Percentiles rank a stretch among this genome's conserved stretches.
Evolutionary conservation across 35 echinoderm and acorn worm genomes (phyloP).

Genomic region (Strongylocentrotus purpuratus): DNA sequence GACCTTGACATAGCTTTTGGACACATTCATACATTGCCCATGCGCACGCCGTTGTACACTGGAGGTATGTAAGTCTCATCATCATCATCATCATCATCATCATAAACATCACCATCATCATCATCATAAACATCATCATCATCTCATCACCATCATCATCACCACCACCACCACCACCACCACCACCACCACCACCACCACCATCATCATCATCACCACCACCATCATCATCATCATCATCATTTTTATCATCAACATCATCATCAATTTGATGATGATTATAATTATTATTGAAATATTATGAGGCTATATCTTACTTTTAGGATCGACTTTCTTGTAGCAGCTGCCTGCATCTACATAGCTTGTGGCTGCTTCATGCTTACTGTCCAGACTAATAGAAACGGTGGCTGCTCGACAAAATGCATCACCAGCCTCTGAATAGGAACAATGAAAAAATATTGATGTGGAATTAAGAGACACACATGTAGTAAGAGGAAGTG

Average conservation of each 20-base stretch:
- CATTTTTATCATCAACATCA: no score
- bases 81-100: not conserved
- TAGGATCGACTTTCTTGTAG: constrained; percentile 78
- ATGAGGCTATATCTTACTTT: constrained; percentile 66
- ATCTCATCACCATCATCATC: not conserved
- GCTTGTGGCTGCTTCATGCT: constrained; percentile 89
- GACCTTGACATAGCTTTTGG: no score
- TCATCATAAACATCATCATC: no score
- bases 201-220: not conserved
- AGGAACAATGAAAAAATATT: not conserved
- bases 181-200: not conserved
- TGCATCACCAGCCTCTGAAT: constrained; percentile 90
- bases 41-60: no score
- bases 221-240: no score
- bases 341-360: constrained; percentile 95
- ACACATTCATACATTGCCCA: no score
- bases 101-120: not conserved
- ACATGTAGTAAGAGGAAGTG: no score
- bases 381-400: constrained; percentile 57
- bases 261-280: no score
- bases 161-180: not conserved
- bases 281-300: no score
- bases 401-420: constrained; percentile 78
- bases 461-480: no score
- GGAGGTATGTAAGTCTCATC: no score